A percentile compares a stretch with the other conserved stretches of the same genome.
These are phyloP conservation scores for Matsumyia berberina DNA, from an alignment of 2,888 invertebrate species.

Conservation along the genomic window DNA sequence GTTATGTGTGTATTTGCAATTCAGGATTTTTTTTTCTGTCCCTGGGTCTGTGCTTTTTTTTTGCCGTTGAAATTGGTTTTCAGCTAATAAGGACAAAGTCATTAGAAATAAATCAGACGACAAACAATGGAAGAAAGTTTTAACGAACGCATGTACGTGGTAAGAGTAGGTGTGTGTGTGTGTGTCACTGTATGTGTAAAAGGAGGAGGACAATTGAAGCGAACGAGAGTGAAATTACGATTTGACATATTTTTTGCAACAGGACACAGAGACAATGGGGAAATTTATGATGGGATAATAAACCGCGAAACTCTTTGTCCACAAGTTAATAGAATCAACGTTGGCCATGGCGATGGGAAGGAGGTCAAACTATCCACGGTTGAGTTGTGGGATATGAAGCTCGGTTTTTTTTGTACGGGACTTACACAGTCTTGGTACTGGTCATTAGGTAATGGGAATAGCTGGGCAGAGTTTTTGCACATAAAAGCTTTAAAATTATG, in stretches of 20 bases:
- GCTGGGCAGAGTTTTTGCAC: no score
- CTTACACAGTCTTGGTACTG: no score
- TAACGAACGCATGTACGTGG: slow-evolving; percentile 58
- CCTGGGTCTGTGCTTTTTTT: slow-evolving; percentile 52
- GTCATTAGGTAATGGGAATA: no score
- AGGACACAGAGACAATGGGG: slow-evolving; percentile 52
- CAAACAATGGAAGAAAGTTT: slow-evolving; percentile 77
- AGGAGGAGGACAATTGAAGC: slow-evolving; percentile 46
- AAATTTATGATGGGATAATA: slow-evolving; percentile 62
- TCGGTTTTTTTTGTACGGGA: neutral
- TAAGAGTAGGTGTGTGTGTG: neutral
- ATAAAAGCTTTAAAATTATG: no score
- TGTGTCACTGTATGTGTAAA: no score
- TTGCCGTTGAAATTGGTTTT: slow-evolving; percentile 78
- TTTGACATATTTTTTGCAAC: slow-evolving; percentile 34
- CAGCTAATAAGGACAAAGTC: slow-evolving; percentile 79
- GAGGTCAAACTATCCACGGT: slow-evolving; percentile 6
- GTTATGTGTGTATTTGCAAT: slow-evolving; percentile 40
- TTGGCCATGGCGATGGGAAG: neutral
- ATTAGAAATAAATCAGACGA: slow-evolving; percentile 79
- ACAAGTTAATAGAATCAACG: slow-evolving; percentile 33
- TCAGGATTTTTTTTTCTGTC: slow-evolving; percentile 11
- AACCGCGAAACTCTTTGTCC: slow-evolving; percentile 54
- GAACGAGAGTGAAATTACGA: slow-evolving; percentile 65
- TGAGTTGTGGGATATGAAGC: neutral